Evolutionary conservation across 2,113 vertebrate species (phyloP).

Genomic region (Tamias sibiricus): DNA sequence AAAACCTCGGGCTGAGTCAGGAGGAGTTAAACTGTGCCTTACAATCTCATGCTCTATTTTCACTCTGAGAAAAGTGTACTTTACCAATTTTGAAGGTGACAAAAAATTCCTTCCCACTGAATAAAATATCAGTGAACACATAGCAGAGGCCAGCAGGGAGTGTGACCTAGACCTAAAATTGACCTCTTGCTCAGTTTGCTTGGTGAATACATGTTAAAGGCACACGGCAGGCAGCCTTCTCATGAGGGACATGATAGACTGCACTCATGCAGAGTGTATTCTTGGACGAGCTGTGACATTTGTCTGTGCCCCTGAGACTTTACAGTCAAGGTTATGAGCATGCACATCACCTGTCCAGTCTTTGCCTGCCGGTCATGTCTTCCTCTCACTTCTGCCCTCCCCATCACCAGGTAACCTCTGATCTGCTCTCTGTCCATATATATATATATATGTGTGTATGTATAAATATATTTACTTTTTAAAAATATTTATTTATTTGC

Average conservation of each 20-base stretch:
- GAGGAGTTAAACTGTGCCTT: constrained; percentile 46
- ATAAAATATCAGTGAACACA: constrained; percentile 60
- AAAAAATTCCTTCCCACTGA: constrained; percentile 53
- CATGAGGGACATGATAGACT: not conserved
- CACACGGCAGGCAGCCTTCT: not conserved
- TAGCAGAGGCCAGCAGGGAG: not conserved
- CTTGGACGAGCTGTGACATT: not conserved
- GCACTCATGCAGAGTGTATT: not conserved
- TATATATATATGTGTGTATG: too few relatives aligned
- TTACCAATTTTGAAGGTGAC: constrained; percentile 71
- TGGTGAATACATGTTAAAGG: not conserved
- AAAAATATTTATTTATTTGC: too few relatives aligned
- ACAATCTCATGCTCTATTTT: constrained; percentile 69
- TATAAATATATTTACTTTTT: too few relatives aligned
- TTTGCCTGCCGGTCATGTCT: too few relatives aligned
- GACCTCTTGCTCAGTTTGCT: not conserved
- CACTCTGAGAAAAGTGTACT: constrained; percentile 66
- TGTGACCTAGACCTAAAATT: not conserved
- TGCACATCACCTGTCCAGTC: accelerated
- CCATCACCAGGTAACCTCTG: too few relatives aligned
- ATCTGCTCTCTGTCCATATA: too few relatives aligned
- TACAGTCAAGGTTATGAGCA: not conserved
- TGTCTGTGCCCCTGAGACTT: not conserved
- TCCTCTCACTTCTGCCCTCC: too few relatives aligned
- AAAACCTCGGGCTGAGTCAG: constrained; percentile 54